Base-by-base conservation (phyloP, 1,140 invertebrate species). In the Glossosoma conforme region DNA sequence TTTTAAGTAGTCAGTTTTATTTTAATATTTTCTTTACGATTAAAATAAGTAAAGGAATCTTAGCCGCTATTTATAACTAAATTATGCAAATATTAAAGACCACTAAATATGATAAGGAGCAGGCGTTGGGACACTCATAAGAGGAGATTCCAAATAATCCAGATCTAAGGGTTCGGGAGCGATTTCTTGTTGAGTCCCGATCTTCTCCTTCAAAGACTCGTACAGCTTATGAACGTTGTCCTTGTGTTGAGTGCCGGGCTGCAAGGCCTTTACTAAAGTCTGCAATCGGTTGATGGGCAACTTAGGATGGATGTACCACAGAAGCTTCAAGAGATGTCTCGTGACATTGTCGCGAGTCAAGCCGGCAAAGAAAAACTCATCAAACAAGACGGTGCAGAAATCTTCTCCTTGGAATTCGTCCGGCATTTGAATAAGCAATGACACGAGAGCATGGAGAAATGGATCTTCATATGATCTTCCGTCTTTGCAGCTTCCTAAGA, bases 341-440 rank as follows among this genome's bases (percentile, higher is more conserved):
- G 89, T 87, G 1, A 97, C 92, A 77, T 94, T 96, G 64, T 97
- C 93, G 51, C 86, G 80, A 4, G 82, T 81, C 24, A 96, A 76
- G 0, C 89, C 89, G 35, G 91, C 87, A 68, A 93, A 90, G 58
- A 97, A 91, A 65, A 97, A 97, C 69, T 97, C 93, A 73, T 97
- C 93, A 76, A 98, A 97, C 13, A 97, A 82, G 1, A 91, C 90
- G 1, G 91, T 93, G 71, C 93, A 97, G 64, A 97, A 97, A 56
- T 96, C 93, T 75, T 96, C 92, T 3, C 88, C 85, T 53, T 85
- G 77, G 67, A 97, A 97, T 67, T 97, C 93, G 58, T 97, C 94
- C 2, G 83, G 80, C 77, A 96, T 85, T 38, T 89, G 85, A 58
- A 96, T 87, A 1, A 98, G 75, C 28, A 91, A 66, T 1, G 89